Conservation (phyloP, 2,113 vertebrate genomes). For the Solenodon paradoxus region DNA sequence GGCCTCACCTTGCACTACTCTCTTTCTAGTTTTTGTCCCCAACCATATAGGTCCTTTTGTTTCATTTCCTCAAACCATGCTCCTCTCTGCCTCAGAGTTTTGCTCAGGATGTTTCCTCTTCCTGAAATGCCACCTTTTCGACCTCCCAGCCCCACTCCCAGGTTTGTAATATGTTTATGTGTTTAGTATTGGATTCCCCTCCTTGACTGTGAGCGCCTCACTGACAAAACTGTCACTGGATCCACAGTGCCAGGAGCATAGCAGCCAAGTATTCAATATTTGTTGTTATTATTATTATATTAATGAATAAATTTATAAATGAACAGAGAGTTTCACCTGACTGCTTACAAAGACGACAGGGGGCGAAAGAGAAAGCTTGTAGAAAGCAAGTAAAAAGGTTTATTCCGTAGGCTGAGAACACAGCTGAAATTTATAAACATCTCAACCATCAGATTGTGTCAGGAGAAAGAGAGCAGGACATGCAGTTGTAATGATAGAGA, state of each 20-base stretch:
- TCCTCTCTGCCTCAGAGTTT: background rate
- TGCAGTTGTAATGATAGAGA: background rate
- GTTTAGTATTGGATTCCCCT: background rate
- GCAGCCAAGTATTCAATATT: background rate
- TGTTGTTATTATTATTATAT: background rate
- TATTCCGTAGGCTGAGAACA: background rate
- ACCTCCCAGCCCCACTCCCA: background rate
- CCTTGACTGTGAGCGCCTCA: background rate
- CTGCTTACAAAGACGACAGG: background rate
- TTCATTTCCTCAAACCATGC: constrained; percentile 50
- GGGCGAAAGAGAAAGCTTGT: background rate
- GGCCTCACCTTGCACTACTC: background rate
- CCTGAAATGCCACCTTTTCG: background rate
- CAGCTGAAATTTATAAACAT: background rate
- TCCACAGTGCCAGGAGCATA: background rate
- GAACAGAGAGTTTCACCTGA: background rate
- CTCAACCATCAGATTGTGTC: background rate
- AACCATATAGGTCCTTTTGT: background rate
- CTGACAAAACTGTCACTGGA: background rate
- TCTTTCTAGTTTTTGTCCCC: constrained; percentile 30
- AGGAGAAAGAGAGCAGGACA: background rate
- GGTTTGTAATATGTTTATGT: background rate
- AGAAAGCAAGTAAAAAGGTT: background rate
- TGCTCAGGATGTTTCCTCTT: constrained; percentile 25
- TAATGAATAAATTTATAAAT: background rate